Percentiles rank a stretch among this genome's conserved stretches.
Evolutionary conservation across 2,113 vertebrate genomes (phyloP).

Genomic region (Caretta caretta): DNA sequence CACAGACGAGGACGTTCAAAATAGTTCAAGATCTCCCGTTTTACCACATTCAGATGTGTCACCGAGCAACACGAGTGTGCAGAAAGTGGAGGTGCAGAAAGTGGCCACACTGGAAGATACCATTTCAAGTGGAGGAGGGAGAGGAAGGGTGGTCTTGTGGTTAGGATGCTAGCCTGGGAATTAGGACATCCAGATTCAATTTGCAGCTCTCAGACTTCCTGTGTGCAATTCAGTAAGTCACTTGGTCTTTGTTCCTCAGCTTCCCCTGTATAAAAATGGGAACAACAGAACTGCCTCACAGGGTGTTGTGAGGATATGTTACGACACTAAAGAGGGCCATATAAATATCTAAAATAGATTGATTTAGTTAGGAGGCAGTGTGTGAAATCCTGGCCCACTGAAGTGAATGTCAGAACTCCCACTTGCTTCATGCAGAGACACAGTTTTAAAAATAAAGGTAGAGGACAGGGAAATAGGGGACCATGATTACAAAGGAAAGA

Average conservation of each 20-base stretch:
- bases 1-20: background rate
- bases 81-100: background rate
- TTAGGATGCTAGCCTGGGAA: rapidly evolving
- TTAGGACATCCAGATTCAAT: background rate
- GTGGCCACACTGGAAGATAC: background rate
- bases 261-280: rapidly evolving
- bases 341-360: background rate
- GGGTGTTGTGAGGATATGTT: background rate
- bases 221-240: background rate
- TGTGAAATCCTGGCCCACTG: slow-evolving; percentile 6
- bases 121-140: background rate
- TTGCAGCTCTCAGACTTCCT: rapidly evolving
- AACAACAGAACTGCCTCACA: rapidly evolving
- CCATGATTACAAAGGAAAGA: background rate
- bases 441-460: background rate
- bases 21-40: background rate
- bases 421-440: background rate
- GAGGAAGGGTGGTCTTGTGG: background rate
- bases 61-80: background rate
- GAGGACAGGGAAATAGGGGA: background rate
- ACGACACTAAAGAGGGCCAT: rapidly evolving
- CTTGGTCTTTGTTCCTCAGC: background rate
- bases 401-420: rapidly evolving
- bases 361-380: slow-evolving; percentile 32
- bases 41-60: background rate